A percentile compares a stretch with the other conserved stretches of the same genome.
Evolutionary conservation across 2,797 vertebrate species (phyloP).

Genomic region (Dendrocincla fuliginosa): DNA sequence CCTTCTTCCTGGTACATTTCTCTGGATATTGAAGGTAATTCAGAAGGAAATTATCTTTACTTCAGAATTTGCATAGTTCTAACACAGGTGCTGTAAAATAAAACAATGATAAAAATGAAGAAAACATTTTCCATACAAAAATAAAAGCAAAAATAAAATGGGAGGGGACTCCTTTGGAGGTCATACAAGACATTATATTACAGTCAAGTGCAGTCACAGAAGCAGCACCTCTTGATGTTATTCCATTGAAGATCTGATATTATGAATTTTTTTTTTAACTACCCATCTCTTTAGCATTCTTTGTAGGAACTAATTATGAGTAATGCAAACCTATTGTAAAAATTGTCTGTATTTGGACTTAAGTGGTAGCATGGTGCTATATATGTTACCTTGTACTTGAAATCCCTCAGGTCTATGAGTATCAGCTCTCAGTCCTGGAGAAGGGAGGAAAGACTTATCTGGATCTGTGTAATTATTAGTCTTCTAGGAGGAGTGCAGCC

Average conservation of each 20-base stretch:
- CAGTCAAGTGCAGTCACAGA: neutral
- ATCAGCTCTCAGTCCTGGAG: neutral
- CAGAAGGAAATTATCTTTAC: neutral
- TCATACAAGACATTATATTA: neutral
- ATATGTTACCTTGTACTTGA: neutral
- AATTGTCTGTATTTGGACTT: neutral
- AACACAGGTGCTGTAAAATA: neutral
- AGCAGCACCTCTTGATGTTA: neutral
- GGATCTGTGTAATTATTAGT: neutral
- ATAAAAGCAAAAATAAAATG: too few relatives aligned
- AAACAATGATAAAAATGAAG: neutral
- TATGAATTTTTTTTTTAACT: neutral
- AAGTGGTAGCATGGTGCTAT: neutral
- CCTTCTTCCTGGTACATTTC: neutral
- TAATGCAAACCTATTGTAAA: neutral
- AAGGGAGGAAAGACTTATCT: neutral
- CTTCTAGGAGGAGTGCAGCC: neutral
- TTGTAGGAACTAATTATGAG: neutral
- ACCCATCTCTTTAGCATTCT: neutral
- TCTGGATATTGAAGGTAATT: neutral
- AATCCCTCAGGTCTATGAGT: neutral
- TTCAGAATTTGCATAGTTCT: neutral
- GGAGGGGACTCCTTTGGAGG: neutral
- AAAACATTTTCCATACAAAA: neutral
- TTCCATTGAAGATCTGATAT: neutral